Base-by-base conservation (phyloP, 2,888 invertebrate genomes). In the Cephus pulcher region DNA sequence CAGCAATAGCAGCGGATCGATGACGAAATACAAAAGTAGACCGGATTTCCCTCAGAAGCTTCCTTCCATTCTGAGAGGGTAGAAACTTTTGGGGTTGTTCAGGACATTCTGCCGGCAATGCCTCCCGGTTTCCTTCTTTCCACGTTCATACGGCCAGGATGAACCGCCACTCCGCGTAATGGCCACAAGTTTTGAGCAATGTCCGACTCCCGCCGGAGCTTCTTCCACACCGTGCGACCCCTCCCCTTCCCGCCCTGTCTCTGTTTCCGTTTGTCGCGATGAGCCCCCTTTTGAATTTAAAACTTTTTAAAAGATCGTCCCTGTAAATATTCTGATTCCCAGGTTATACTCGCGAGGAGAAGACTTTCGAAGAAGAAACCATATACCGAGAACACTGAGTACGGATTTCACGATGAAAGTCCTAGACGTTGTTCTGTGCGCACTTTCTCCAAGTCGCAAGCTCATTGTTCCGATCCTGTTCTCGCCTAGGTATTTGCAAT, bases 121-220 rank as follows among this genome's bases (percentile, higher is more conserved):
- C 30, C 33, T 32, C 32, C n/a, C 70, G 70, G 70, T 70, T 33
- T 33, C 15, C 70, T 32, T 70, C 70, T 30, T 30, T 70, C 70
- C 70, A 70, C 33, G 12, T 70, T 70, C 70, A 32, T 33, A 33
- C 70, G 70, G 33, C 70, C 15, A 30, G 70, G 70, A 76, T 78
- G 75, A 81, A 74, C 79, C 85, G 81, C 83, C 81, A 81, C 84
- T 83, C 85, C 70, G 78, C 83, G 85, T 86, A 86, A 87, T 84
- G 85, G 85, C 82, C 83, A 76, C 84, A 86, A 88, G 85, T 88
- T 88, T 87, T 86, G 85, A 87, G 85, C 86, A 83, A 85, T 85
- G 86, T 84, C 86, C 87, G 83, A 83, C 75, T 69, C 78, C 71
- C 56, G 69, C 77, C 34, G 73, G 75, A 76, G 79, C 76, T 75